Percentiles rank a stretch among this genome's conserved stretches.
These are phyloP conservation scores for Rhynchonycteris naso DNA, from an alignment of 2,797 vertebrate species.

Conservation along the genomic window DNA sequence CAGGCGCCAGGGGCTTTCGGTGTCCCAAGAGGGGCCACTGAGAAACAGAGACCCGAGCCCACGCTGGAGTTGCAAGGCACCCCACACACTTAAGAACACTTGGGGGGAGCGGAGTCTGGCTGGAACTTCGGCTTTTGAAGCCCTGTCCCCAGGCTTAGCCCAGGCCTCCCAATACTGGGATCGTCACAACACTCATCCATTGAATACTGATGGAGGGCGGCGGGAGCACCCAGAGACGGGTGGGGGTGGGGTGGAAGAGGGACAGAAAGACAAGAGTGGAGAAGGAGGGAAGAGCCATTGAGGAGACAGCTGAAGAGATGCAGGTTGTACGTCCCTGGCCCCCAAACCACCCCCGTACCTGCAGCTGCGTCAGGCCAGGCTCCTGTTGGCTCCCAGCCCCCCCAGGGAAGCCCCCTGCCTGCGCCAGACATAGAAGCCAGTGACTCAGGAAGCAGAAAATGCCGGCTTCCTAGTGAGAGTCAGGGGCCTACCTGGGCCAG, in stretches of 20 bases:
- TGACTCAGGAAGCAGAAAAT: conserved; percentile 9
- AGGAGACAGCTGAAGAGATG: neutral
- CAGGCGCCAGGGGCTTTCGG: neutral
- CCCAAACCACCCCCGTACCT: conserved; percentile 37
- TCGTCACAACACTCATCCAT: neutral
- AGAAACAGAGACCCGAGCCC: neutral
- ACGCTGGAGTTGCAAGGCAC: neutral
- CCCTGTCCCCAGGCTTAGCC: neutral
- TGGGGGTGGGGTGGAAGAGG: neutral
- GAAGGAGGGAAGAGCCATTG: neutral
- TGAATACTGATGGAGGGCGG: neutral
- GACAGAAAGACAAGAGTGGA: neutral
- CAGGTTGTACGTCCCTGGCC: neutral
- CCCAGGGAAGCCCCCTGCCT: neutral
- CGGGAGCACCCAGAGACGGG: neutral
- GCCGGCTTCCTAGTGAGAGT: neutral
- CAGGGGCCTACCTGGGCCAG: neutral
- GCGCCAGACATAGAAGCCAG: neutral
- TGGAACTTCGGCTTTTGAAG: neutral
- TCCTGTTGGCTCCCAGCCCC: neutral
- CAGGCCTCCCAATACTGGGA: neutral
- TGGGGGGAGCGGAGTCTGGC: neutral
- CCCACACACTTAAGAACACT: neutral
- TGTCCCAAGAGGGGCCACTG: neutral
- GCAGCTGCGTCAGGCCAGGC: neutral